These are phyloP conservation scores for Lamproptera curius DNA, from an alignment of 2,888 invertebrate genomes.

Conservation along the genomic window DNA sequence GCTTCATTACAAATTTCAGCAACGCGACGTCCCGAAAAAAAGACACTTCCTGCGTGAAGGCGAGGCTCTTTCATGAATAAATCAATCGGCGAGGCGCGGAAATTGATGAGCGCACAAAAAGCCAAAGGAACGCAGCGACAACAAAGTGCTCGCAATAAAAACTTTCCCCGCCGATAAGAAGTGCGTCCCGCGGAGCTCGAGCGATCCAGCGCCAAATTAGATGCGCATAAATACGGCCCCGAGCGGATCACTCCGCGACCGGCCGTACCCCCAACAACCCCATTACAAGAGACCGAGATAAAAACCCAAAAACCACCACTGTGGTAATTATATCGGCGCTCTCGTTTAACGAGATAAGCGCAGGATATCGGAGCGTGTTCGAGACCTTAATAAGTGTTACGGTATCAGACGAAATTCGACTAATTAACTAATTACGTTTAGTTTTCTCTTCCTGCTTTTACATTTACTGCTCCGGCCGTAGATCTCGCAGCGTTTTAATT, in stretches of 20 bases:
- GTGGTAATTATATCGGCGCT: neutral
- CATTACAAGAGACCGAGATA: conserved; percentile 21
- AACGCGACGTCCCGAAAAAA: conserved; percentile 60
- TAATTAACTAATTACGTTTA: conserved; percentile 10
- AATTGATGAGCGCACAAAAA: conserved; percentile 75
- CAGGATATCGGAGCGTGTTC: neutral
- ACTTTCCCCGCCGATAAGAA: conserved; percentile 57
- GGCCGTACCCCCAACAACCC: conserved; percentile 26
- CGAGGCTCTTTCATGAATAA: conserved; percentile 73
- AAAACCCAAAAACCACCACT: conserved; percentile 8
- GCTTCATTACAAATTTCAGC: conserved; percentile 73
- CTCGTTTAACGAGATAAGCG: neutral
- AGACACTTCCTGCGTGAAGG: conserved; percentile 70
- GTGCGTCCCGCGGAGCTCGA: conserved; percentile 49
- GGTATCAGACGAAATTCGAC: neutral
- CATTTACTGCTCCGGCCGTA: neutral
- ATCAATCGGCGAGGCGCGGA: conserved; percentile 74
- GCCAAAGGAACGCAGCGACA: conserved; percentile 60
- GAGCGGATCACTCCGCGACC: conserved; percentile 29
- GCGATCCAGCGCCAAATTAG: conserved; percentile 56
- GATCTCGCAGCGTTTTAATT: neutral
- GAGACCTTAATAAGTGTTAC: neutral
- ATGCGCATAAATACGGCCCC: conserved; percentile 68
- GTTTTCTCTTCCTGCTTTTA: neutral
- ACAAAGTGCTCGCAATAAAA: conserved; percentile 73